These are phyloP conservation scores for Zosterops borbonicus DNA, from an alignment of 2,113 vertebrate genomes.

Conservation along the genomic window DNA sequence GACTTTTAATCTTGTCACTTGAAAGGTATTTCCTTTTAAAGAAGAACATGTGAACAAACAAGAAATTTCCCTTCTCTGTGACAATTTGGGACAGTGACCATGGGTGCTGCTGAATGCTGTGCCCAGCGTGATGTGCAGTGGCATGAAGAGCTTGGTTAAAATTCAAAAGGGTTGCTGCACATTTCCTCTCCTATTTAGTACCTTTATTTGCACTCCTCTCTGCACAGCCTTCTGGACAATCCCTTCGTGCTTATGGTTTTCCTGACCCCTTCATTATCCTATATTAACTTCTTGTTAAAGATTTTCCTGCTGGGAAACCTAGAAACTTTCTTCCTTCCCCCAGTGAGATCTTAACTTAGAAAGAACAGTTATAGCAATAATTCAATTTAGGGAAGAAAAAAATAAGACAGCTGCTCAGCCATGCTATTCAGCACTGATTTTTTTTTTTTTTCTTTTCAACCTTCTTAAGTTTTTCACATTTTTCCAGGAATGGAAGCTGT, in stretches of 20 bases:
- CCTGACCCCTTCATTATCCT: conserved; percentile 19
- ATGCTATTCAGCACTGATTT: background rate
- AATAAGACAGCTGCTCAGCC: background rate
- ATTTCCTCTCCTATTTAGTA: background rate
- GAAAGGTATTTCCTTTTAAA: background rate
- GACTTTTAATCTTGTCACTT: background rate
- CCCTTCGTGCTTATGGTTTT: background rate
- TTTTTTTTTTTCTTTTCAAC: background rate
- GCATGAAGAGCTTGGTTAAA: background rate
- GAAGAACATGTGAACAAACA: background rate
- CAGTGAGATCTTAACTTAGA: conserved; percentile 38
- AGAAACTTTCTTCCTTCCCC: conserved; percentile 40
- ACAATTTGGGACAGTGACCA: background rate
- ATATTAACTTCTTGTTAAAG: conserved; percentile 37
- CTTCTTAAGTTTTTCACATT: background rate
- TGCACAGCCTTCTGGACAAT: background rate
- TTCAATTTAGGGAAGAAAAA: conserved; percentile 25
- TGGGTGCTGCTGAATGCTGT: background rate
- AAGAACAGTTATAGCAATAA: conserved; percentile 50
- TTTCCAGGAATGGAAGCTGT: background rate
- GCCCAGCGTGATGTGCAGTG: background rate
- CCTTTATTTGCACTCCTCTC: background rate
- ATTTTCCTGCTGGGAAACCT: conserved; percentile 36
- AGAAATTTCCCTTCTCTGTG: background rate
- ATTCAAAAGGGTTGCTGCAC: background rate